Base-by-base conservation (phyloP, 2,797 vertebrate genomes). In the Notamacropus eugenii region DNA sequence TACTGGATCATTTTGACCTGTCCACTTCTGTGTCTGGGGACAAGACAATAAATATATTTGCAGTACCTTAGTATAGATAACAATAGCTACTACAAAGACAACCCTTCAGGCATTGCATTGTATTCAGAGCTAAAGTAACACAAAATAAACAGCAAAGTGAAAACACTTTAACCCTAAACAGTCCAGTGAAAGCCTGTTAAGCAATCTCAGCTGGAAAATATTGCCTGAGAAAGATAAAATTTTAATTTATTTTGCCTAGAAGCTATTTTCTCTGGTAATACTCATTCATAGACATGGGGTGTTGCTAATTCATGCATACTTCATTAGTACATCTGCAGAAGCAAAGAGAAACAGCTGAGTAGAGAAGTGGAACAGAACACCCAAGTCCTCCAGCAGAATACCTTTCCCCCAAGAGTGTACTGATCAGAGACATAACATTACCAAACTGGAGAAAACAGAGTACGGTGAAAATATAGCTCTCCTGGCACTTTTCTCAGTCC, bases 311-410 rank as follows among this genome's bases (percentile, higher is more conserved):
- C 59, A 56, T 95, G 57, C 55, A 55, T 92, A 54, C 52, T 93
- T 96, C 92, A 93, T 94, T 92, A 96, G 90, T 40, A 90, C 55
- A 95, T 92, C 52, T 97, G 46, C 34, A 96, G 62, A 95, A 91
- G 28, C 50, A 92, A 93, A 95, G 91, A 90, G 31, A 92, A 96
- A 91, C 14, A 93, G 54, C 52, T 90, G 92, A 95, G 27, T 54
- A 92, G 58, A 91, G 9, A 94, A 94, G 9, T 57, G 2, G 31
- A 91, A n/a, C 55, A 94, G 55, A 87, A 96, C 5, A 90, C 34
- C 50, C 50, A 54, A 94, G 6, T 11, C 46, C 52, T 96, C 59
- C 1, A 90, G 57, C 50, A 94, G 14, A 95, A 34, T 92, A 58
- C 87, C 91, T 93, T 92, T 93, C 16, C 90, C 87, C 87, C 29